These are phyloP conservation scores for Hemiscyllium ocellatum DNA, from an alignment of 2,113 vertebrate genomes.

Conservation along the genomic window DNA sequence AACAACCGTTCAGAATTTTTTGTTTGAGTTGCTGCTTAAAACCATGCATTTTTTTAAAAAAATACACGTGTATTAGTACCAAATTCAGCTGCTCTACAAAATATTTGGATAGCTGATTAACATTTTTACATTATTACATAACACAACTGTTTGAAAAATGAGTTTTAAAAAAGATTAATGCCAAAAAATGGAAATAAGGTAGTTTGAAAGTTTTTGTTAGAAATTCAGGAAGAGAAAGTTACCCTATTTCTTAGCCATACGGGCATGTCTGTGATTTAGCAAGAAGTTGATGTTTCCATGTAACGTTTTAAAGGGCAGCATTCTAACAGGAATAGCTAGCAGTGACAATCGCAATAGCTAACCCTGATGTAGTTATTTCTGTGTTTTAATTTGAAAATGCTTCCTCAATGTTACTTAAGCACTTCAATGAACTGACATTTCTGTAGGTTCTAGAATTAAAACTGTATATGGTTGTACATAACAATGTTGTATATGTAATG, in stretches of 20 bases:
- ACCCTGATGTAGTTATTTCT: conserved; percentile 19
- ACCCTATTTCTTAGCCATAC: conserved; percentile 6
- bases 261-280: conserved; percentile 15
- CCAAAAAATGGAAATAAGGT: conserved; percentile 32
- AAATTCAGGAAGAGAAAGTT: conserved; percentile 13
- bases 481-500: conserved; percentile 74
- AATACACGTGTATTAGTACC: not conserved
- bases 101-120: not conserved
- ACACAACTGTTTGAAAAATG: not conserved
- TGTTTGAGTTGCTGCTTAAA: conserved; percentile 16
- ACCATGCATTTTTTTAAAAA: not conserved
- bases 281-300: not conserved
- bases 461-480: conserved; percentile 76
- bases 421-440: conserved; percentile 43
- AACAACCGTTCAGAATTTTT: not conserved
- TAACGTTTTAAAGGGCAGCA: conserved; percentile 19
- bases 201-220: not conserved
- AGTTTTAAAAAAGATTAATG: not conserved
- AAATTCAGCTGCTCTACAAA: not conserved
- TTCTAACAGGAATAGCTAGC: not conserved
- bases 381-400: conserved; percentile 29
- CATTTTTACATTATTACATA: not conserved
- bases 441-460: conserved; percentile 64
- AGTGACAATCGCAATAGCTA: conserved; percentile 26
- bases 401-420: conserved; percentile 27